A percentile compares a stretch with the other conserved stretches of the same genome.
These are phyloP conservation scores for Embiotoca jacksoni DNA, from an alignment of 2,113 vertebrate genomes.

Conservation along the genomic window DNA sequence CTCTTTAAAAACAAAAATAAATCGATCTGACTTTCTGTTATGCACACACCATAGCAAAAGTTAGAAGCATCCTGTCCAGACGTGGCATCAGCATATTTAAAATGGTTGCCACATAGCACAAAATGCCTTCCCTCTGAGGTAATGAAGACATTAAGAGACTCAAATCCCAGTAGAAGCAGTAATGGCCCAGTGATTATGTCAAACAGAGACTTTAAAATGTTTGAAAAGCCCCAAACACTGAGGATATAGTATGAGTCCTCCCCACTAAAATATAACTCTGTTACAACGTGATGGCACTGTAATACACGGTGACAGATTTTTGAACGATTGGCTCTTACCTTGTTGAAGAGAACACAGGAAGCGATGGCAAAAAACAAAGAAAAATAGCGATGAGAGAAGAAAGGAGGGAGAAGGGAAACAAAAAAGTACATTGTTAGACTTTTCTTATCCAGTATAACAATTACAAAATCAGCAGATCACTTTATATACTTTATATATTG, in stretches of 20 bases:
- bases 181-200: conserved; percentile 39
- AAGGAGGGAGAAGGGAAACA: not conserved
- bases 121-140: conserved; percentile 52
- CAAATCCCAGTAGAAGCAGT: conserved; percentile 41
- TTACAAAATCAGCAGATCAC: not conserved
- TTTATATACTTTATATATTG: not conserved
- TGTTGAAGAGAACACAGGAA: conserved; percentile 42
- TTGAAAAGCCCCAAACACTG: conserved; percentile 10
- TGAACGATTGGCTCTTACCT: conserved; percentile 71
- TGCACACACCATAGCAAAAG: conserved; percentile 15
- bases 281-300: conserved; percentile 30
- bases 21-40: conserved; percentile 1
- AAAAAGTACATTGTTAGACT: conserved; percentile 6
- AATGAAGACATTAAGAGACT: conserved; percentile 48
- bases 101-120: conserved; percentile 56
- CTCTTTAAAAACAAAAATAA: conserved; percentile 16
- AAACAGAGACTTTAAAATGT: conserved; percentile 31
- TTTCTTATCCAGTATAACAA: not conserved
- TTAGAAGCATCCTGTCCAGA: conserved; percentile 29
- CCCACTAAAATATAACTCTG: conserved; percentile 10
- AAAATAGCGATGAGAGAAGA: not conserved
- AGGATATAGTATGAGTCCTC: conserved; percentile 12
- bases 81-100: conserved; percentile 59
- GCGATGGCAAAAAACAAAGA: not conserved
- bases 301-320: conserved; percentile 25